These are phyloP conservation scores for Ophion slaviceki DNA, from an alignment of 2,888 invertebrate species.

Conservation along the genomic window DNA sequence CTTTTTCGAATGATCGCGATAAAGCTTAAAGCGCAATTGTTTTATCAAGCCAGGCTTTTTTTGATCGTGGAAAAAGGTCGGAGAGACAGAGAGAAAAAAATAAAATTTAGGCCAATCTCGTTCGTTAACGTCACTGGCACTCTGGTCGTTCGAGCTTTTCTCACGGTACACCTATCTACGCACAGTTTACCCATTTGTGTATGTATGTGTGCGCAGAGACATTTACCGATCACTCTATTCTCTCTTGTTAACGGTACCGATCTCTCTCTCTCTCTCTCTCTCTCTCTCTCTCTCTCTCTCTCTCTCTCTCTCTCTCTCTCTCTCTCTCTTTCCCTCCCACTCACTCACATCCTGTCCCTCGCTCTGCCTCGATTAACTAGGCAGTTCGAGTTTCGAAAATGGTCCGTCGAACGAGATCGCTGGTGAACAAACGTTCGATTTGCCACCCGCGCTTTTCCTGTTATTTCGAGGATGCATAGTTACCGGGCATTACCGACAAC, in stretches of 20 bases:
- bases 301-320: background rate
- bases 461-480: slow-evolving; percentile 29
- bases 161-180: background rate
- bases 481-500: slow-evolving; percentile 39
- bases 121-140: slow-evolving; percentile 55
- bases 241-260: slow-evolving; percentile 51
- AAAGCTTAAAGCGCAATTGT: slow-evolving; percentile 27
- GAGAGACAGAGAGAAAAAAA: slow-evolving; percentile 7
- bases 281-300: background rate
- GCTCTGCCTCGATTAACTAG: slow-evolving; percentile 38
- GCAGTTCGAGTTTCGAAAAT: slow-evolving; percentile 44
- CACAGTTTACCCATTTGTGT: slow-evolving; percentile 5
- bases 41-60: background rate
- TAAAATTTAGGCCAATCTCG: slow-evolving; percentile 50
- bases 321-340: background rate
- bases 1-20: slow-evolving; percentile 2
- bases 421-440: slow-evolving; percentile 48
- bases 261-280: no score
- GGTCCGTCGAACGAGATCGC: slow-evolving; percentile 16
- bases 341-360: background rate
- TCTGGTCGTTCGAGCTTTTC: slow-evolving; percentile 23
- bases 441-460: slow-evolving; percentile 13
- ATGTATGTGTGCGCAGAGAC: slow-evolving; percentile 27
- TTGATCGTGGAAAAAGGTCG: background rate
- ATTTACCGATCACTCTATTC: slow-evolving; percentile 31